Evolutionary conservation across 2,797 vertebrate genomes (phyloP).

Genomic region (Brotula barbata): DNA sequence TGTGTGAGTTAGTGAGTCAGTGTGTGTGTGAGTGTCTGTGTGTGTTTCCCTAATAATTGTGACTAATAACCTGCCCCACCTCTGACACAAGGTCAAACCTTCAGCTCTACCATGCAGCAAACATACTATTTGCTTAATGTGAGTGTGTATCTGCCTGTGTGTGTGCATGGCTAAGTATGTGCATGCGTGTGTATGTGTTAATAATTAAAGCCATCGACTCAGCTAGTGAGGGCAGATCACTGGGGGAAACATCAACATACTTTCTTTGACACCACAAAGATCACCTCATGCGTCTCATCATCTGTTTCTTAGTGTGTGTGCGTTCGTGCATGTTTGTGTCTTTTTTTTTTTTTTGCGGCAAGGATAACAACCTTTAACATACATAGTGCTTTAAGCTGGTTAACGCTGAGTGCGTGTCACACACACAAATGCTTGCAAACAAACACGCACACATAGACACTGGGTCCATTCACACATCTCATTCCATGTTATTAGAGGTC

Average conservation of each 20-base stretch:
- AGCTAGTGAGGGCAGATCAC: conserved; percentile 61
- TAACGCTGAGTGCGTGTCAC: conserved; percentile 34
- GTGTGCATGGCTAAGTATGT: conserved; percentile 53
- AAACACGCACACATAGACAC: conserved; percentile 64
- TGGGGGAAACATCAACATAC: conserved; percentile 63
- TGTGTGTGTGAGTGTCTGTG: conserved; percentile 28
- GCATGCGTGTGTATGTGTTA: conserved; percentile 66
- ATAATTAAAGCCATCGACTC: conserved; percentile 72
- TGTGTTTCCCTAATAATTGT: conserved; percentile 74
- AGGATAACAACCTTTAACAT: conserved; percentile 51
- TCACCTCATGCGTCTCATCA: conserved; percentile 60
- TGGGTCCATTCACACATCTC: conserved; percentile 76
- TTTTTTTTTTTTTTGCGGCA: conserved; percentile 38
- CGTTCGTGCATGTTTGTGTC: conserved; percentile 21
- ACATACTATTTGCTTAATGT: conserved; percentile 64
- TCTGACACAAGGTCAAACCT: conserved; percentile 78
- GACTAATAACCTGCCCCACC: conserved; percentile 79
- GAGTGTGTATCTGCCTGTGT: conserved; percentile 15
- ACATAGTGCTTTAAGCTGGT: conserved; percentile 42
- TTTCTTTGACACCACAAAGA: conserved; percentile 72
- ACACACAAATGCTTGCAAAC: conserved; percentile 24
- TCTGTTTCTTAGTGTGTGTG: conserved; percentile 47
- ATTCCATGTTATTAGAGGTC: conserved; percentile 71
- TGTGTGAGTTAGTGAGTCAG: conserved; percentile 14
- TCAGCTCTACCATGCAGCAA: conserved; percentile 56